Evolutionary conservation across 2,888 invertebrate genomes (phyloP), one percentile per base, ranked within the genome.

Genomic region (Rotaria sp.): DNA sequence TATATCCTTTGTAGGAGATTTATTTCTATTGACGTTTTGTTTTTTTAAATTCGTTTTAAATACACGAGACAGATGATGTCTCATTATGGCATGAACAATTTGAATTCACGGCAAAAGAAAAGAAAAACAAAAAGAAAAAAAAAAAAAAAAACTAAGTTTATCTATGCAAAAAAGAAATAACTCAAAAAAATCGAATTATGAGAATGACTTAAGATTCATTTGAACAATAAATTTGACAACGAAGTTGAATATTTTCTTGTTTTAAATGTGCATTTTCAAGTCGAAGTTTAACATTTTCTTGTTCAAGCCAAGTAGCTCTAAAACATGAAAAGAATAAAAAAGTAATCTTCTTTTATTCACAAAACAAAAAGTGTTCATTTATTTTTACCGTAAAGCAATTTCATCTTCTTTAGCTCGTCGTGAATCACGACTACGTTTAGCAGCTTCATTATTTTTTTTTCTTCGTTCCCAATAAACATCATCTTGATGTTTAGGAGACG

Each of bases 391-490:
- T 75, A 96, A 94, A 0, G 96, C 96, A 85, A 96, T 94, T 89
- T 96, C 95, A 88, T 96, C 96, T 90, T 97, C 97, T 89, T 96
- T 95, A 80, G 95, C 94, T 88, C 96, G 93, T 87, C 97, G 93
- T 0, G 96, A 94, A 89, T 97, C 97, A 8, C 97, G 93, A 0
- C 96, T 96, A 88, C 96, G 93, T 91, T 97, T 97, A 0, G 97
- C 97, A 0, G 97, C 97, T 88, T 94, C 95, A 90, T 97, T 97
- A 91, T 97, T 97, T 90, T 96, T 95, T 88, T 94, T 93, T 24
- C 97, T 92, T 87, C 96, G 93, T 89, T 95, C 96, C 92, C 94
- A 94, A 90, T 97, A 97, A 0, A 94, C 94, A 8, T 94, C 94
- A 90, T 96, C 95, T 89, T 52, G 52, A 52, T 95, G 93, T 15